phyloP scores from a whole-genome alignment of 2,888 invertebrate species.

The Nomada goodeniana region DNA sequence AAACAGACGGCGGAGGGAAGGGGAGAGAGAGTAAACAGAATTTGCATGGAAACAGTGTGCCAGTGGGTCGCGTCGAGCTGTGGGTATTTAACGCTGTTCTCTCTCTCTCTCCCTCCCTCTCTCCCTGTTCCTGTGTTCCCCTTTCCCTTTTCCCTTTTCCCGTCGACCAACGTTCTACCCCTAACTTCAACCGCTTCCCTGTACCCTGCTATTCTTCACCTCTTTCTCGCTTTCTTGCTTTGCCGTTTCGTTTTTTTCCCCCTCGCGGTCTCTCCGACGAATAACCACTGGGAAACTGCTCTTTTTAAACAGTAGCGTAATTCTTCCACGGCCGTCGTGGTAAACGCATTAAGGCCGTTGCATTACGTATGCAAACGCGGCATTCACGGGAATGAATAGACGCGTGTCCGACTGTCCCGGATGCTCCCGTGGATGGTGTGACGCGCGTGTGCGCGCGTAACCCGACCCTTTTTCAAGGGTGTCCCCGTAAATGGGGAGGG shows the following conservation, averaged over 20 bases:
- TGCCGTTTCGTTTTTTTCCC: slow-evolving; percentile 17
- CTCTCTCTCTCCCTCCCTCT: slow-evolving; percentile 16
- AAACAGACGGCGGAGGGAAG: slow-evolving; percentile 38
- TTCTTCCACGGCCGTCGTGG: slow-evolving; percentile 73
- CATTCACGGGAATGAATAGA: slow-evolving; percentile 76
- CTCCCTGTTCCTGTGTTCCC: slow-evolving; percentile 40
- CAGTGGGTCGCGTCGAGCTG: slow-evolving; percentile 81
- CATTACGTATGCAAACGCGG: slow-evolving; percentile 77
- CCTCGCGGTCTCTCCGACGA: slow-evolving; percentile 13
- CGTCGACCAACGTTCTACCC: slow-evolving; percentile 45
- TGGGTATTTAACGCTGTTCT: slow-evolving; percentile 75
- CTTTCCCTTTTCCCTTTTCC: slow-evolving; percentile 19
- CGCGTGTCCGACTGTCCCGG: slow-evolving; percentile 63
- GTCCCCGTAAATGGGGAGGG: neutral
- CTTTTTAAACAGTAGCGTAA: slow-evolving; percentile 77
- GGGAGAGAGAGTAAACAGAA: slow-evolving; percentile 82
- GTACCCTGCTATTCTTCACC: slow-evolving; percentile 1
- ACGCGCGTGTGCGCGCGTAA: slow-evolving; percentile 21
- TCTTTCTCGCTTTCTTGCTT: slow-evolving; percentile 10
- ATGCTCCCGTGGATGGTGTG: slow-evolving; percentile 36
- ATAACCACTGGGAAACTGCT: slow-evolving; percentile 68
- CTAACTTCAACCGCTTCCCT: slow-evolving; percentile 47
- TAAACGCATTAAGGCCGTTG: slow-evolving; percentile 75
- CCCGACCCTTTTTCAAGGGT: slow-evolving; percentile 25
- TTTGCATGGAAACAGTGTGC: slow-evolving; percentile 84